Evolutionary conservation across 2,888 invertebrate genomes (phyloP).

Genomic region (Melinaea menophilus): DNA sequence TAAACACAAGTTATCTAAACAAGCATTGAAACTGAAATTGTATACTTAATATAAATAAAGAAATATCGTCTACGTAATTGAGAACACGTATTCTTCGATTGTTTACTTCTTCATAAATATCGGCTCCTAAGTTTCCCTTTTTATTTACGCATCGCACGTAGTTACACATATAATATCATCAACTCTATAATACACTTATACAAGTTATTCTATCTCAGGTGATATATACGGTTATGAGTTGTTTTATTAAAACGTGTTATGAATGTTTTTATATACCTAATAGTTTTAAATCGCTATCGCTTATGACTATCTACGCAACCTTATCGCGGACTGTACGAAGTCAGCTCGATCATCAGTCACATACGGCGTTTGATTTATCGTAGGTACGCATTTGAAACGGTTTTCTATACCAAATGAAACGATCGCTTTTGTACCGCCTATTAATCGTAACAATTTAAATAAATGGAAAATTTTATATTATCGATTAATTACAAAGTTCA

Average conservation of each 20-base stretch:
- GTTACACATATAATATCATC: not conserved
- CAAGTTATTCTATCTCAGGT: not conserved
- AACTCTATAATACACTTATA: not conserved
- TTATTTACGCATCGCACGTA: slow-evolving; percentile 1
- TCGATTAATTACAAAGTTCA: too few relatives aligned
- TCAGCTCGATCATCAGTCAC: slow-evolving; percentile 44
- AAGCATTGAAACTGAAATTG: not conserved
- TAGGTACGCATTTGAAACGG: slow-evolving; percentile 36
- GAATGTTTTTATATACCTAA: not conserved
- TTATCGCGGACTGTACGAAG: slow-evolving; percentile 23
- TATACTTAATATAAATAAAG: slow-evolving; percentile 1
- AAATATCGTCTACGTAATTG: not conserved
- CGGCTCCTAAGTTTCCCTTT: not conserved
- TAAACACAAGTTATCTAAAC: too few relatives aligned
- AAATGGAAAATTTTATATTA: not conserved
- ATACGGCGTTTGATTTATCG: slow-evolving; percentile 49
- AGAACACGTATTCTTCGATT: not conserved
- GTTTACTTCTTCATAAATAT: slow-evolving; percentile 4
- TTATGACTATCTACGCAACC: slow-evolving; percentile 10
- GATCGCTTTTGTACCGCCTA: slow-evolving; percentile 20
- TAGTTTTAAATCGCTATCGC: not conserved
- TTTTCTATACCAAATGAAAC: slow-evolving; percentile 23
- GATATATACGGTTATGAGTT: not conserved
- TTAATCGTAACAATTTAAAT: slow-evolving; percentile 15
- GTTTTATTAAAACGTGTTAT: not conserved